Evolutionary conservation across 1,140 invertebrate genomes (phyloP), one percentile per base, ranked within the genome.

Genomic region (Eubasilissa regina): DNA sequence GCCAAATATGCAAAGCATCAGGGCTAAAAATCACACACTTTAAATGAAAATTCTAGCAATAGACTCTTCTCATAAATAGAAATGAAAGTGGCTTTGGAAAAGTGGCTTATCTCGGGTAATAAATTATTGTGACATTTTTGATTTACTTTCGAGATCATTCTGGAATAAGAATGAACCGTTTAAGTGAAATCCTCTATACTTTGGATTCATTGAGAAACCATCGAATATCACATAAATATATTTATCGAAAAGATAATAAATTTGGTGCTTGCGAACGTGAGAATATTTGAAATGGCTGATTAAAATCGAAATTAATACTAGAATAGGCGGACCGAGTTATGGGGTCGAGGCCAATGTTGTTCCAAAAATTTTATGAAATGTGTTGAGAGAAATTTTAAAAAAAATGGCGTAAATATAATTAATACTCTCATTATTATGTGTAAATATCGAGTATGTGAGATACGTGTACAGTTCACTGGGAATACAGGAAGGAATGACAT

Each of bases 171-270:
- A 66, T 66, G 62, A 35, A 25, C 6, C 15, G 13, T 44, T 66
- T 66, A 66, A 66, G 62, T 66, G 62, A 66, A 66, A 15, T 66
- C 8, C 13, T 66, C n/a, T 66, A 12, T 35, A 66, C 43, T 66
- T 66, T 66, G 7, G 25, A 66, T 35, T 66, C n/a, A 35, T 66
- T n/a, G 12, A 44, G 15, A 11, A 43, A 44, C 35, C 44, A 66
- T 66, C 62, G 25, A 66, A 66, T 66, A 66, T 66, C 62, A 15
- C 25, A 43, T 66, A 44, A 66, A 66, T 66, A 44, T 66, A 25
- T 25, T 35, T 35, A 66, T 35, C 25, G 35, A 44, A 66, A 15
- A 66, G 25, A 66, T 43, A 66, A 66, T 66, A 66, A 66, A 66
- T 66, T 35, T n/a, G 12, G 43, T 44, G 44, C 62, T 44, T 44